A percentile compares a stretch with the other conserved stretches of the same genome.
Evolutionary conservation across 2,797 vertebrate genomes (phyloP).

Genomic region (Crax fasciolata): DNA sequence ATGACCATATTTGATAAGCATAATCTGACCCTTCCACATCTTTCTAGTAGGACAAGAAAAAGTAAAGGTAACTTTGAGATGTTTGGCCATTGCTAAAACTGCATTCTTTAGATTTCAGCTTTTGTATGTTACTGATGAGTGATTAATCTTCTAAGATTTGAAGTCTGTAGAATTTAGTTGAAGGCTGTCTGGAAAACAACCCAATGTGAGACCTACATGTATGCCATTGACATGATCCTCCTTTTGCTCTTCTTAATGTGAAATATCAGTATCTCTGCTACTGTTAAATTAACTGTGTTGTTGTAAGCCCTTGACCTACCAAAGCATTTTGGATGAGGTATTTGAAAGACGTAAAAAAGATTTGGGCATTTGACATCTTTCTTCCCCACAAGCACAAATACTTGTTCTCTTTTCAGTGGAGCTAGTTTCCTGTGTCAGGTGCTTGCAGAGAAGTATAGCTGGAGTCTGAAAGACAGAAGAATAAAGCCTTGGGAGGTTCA

Average conservation of each 20-base stretch:
- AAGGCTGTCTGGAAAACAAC: background rate
- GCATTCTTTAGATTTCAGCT: background rate
- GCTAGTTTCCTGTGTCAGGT: background rate
- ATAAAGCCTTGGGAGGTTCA: background rate
- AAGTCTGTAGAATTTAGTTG: background rate
- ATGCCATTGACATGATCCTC: background rate
- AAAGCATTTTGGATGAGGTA: background rate
- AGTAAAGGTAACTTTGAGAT: background rate
- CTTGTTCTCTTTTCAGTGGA: background rate
- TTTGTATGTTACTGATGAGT: background rate
- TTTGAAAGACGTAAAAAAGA: background rate
- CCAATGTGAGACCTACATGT: accelerated
- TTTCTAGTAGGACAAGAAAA: background rate
- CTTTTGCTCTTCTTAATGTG: background rate
- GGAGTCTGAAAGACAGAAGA: background rate
- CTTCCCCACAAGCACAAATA: background rate
- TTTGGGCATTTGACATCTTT: background rate
- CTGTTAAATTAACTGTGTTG: background rate
- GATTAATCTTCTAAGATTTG: background rate
- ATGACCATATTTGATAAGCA: background rate
- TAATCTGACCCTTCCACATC: background rate
- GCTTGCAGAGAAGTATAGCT: background rate
- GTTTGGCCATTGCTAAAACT: background rate
- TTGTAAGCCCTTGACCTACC: background rate
- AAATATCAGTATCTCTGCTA: background rate